Evolutionary conservation across 2,113 vertebrate genomes (phyloP).

Genomic region (Miniopterus natalensis): DNA sequence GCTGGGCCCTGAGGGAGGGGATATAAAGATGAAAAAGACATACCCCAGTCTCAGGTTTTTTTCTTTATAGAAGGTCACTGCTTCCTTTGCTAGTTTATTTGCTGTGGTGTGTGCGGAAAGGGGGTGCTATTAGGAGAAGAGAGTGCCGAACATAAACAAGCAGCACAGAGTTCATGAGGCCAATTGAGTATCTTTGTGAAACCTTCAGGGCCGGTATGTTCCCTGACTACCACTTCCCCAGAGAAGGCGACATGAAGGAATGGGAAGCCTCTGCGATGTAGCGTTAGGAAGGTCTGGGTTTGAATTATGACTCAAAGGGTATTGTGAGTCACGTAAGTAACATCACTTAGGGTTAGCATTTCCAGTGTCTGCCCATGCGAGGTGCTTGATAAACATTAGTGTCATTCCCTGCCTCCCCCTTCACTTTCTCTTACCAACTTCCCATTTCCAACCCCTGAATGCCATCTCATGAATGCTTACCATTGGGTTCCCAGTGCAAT

Average conservation of each 20-base stretch:
- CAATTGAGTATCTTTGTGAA: not conserved
- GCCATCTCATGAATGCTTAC: not conserved
- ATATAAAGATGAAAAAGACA: not conserved
- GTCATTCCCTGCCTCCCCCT: not conserved
- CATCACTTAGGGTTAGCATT: too few relatives aligned
- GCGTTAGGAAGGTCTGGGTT: not conserved
- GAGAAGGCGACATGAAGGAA: not conserved
- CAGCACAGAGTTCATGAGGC: not conserved
- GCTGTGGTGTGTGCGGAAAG: not conserved
- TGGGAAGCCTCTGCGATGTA: not conserved
- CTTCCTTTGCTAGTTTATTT: not conserved
- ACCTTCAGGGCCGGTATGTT: not conserved
- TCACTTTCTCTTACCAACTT: not conserved
- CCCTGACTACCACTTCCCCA: not conserved
- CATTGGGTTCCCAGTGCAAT: not conserved
- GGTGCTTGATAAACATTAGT: not conserved
- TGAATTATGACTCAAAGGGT: not conserved
- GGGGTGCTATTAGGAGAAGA: fast-evolving
- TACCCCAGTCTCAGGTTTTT: not conserved
- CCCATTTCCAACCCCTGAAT: not conserved
- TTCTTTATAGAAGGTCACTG: not conserved
- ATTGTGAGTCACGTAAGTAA: not conserved
- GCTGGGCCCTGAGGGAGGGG: not conserved
- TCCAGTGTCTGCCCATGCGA: not conserved
- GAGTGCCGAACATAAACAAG: not conserved